Conservation (phyloP, 2,888 invertebrate genomes). For the Drosophila mayaguana region DNA sequence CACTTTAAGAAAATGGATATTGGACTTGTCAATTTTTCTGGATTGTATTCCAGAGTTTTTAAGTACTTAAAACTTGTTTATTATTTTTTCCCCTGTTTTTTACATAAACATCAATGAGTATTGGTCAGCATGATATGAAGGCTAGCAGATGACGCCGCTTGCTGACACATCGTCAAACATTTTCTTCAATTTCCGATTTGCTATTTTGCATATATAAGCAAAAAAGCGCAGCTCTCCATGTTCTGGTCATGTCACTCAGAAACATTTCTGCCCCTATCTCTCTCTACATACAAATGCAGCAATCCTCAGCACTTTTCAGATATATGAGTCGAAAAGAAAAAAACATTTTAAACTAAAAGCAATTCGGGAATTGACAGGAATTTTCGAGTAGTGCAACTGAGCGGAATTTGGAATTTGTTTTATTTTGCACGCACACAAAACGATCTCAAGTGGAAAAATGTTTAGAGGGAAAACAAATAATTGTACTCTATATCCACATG, state of each 20-base stretch:
- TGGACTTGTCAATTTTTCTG: no score
- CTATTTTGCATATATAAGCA: conserved; percentile 12
- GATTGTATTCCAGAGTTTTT: neutral
- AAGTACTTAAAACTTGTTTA: no score
- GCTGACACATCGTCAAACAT: conserved; percentile 3
- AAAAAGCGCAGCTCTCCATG: neutral
- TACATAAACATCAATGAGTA: neutral
- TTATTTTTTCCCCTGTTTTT: neutral
- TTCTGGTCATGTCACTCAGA: conserved; percentile 1
- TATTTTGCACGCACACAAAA: conserved; percentile 33
- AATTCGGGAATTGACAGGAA: conserved; percentile 18
- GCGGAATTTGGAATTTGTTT: conserved; percentile 36
- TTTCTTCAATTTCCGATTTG: conserved; percentile 1
- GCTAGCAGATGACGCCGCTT: conserved; percentile 1
- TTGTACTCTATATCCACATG: conserved; percentile 12
- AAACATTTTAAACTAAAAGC: conserved; percentile 14
- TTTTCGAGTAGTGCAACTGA: conserved; percentile 19
- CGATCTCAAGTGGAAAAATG: conserved; percentile 29
- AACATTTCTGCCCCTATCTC: neutral
- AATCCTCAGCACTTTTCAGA: conserved; percentile 10
- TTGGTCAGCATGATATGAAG: neutral
- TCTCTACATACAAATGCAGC: neutral
- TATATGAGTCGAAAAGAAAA: neutral
- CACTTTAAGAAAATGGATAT: neutral
- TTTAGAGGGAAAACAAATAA: conserved; percentile 3